Conservation (phyloP, 2,888 invertebrate species). For the Ornithoptera alexandrae region DNA sequence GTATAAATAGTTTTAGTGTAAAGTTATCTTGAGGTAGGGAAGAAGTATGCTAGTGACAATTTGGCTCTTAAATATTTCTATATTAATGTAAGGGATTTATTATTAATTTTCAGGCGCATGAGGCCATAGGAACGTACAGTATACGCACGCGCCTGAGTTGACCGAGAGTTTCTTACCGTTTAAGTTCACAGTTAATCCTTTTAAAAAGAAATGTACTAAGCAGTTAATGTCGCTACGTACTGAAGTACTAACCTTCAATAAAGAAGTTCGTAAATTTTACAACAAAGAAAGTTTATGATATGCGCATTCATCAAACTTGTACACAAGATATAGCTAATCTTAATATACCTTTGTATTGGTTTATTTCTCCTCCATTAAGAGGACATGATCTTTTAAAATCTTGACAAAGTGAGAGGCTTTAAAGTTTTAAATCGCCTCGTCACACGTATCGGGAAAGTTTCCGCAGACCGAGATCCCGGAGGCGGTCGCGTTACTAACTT, state of each 20-base stretch:
- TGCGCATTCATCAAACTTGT: no score
- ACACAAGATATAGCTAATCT: no score
- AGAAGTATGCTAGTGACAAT: no score
- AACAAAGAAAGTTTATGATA: not conserved
- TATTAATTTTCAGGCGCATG: conserved; percentile 20
- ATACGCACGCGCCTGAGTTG: conserved; percentile 5
- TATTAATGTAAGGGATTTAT: conserved; percentile 1
- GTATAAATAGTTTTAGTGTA: no score
- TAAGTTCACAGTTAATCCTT: conserved; percentile 54
- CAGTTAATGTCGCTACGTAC: conserved; percentile 10
- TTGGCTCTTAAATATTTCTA: not conserved
- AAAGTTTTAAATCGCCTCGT: conserved; percentile 40
- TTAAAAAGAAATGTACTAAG: conserved; percentile 46
- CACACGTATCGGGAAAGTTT: conserved; percentile 40
- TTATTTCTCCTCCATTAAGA: not conserved
- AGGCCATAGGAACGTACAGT: conserved; percentile 26
- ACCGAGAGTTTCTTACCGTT: conserved; percentile 28
- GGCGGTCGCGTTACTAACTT: conserved; percentile 45
- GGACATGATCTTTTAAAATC: conserved; percentile 15
- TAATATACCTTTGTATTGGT: not conserved
- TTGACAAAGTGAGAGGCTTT: conserved; percentile 21
- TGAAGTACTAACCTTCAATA: conserved; percentile 12
- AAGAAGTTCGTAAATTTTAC: conserved; percentile 2
- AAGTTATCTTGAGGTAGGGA: no score
- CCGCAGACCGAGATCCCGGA: conserved; percentile 35